These are phyloP conservation scores for Cygnus buccinator DNA, from an alignment of 2,113 vertebrate genomes.

Conservation along the genomic window DNA sequence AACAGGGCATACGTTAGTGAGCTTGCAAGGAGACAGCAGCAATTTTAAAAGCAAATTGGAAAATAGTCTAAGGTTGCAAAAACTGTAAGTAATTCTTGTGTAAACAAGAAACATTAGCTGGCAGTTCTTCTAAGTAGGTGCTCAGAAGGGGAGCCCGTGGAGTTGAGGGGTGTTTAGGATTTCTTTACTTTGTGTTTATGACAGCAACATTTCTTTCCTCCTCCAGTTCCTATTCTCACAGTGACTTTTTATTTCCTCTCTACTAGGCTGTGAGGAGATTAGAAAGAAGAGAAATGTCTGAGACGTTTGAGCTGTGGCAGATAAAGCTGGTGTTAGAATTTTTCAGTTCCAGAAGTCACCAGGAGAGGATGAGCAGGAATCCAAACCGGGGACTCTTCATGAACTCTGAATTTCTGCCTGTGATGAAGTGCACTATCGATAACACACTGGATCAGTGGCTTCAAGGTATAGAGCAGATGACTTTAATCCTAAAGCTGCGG, in stretches of 20 bases:
- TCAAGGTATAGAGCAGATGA: conserved; percentile 74
- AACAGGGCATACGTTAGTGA: background rate
- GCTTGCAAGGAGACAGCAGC: background rate
- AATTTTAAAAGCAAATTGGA: background rate
- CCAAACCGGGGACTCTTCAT: conserved; percentile 84
- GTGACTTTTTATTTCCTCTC: background rate
- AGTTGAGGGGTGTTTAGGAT: background rate
- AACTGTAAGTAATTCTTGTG: background rate
- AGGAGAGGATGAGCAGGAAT: conserved; percentile 75
- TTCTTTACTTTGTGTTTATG: background rate
- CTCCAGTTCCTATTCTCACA: background rate
- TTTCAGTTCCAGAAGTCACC: conserved; percentile 87
- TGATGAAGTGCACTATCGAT: conserved; percentile 93
- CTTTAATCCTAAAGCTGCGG: too few relatives aligned
- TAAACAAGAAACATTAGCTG: background rate
- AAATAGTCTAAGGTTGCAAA: background rate
- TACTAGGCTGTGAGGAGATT: conserved; percentile 81
- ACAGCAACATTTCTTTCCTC: background rate
- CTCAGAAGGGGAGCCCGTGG: background rate
- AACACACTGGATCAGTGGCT: conserved; percentile 90
- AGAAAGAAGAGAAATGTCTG: conserved; percentile 79
- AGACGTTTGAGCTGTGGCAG: conserved; percentile 94
- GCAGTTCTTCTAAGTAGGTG: background rate
- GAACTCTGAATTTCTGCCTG: conserved; percentile 91
- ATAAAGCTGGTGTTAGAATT: conserved; percentile 92